phyloP scores from a whole-genome alignment of 2,888 invertebrate genomes.

The Nasonia oneida region DNA sequence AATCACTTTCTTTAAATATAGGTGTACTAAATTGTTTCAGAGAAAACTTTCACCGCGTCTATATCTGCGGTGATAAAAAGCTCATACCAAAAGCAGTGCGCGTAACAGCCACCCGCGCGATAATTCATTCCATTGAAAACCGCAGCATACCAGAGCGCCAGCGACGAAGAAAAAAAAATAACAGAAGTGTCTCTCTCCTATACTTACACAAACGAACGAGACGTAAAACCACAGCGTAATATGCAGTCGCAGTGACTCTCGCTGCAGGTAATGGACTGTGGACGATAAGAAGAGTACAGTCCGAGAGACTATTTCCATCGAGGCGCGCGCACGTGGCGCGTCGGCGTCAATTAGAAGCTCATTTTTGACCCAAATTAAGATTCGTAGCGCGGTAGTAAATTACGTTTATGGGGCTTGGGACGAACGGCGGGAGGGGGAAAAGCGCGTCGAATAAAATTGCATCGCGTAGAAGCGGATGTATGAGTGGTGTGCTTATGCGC shows the following conservation, averaged over 20 bases:
- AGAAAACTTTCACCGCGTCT: not conserved
- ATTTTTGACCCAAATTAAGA: slow-evolving; percentile 2
- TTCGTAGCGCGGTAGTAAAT: not conserved
- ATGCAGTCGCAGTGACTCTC: not conserved
- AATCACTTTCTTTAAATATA: too few species aligned
- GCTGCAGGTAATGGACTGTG: slow-evolving; percentile 1
- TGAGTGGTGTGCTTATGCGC: not conserved
- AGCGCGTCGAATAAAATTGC: not conserved
- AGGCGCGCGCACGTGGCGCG: not conserved
- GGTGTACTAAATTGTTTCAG: too few species aligned
- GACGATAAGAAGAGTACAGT: not conserved
- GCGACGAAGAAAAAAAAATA: not conserved
- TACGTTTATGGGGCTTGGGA: not conserved
- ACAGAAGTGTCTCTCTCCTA: not conserved
- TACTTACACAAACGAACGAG: not conserved
- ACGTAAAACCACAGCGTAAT: not conserved
- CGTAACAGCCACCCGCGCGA: not conserved
- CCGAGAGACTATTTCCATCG: not conserved
- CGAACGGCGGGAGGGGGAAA: not conserved
- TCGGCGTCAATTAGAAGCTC: slow-evolving; percentile 1
- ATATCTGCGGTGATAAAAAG: not conserved
- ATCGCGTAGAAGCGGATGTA: not conserved
- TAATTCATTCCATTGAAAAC: slow-evolving; percentile 23
- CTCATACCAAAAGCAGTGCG: not conserved
- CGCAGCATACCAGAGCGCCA: not conserved